phyloP scores from a whole-genome alignment of 2,113 vertebrate genomes.

The Pollimyrus isidori region DNA sequence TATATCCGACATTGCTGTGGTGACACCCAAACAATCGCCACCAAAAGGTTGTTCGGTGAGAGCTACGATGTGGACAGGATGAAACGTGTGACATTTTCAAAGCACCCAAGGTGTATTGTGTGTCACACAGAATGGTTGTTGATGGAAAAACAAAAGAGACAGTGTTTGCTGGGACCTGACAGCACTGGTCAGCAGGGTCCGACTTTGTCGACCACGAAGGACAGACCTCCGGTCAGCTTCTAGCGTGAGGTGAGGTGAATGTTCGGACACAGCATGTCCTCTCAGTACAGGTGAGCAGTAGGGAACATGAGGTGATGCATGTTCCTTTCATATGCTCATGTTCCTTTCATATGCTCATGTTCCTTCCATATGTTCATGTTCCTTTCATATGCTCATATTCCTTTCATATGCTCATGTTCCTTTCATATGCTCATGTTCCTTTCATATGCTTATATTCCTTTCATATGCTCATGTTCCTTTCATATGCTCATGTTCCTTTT shows the following conservation, averaged over 20 bases:
- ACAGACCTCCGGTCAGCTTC: background rate
- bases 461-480: too few relatives aligned
- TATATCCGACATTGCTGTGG: background rate
- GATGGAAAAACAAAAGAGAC: background rate
- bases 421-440: too few relatives aligned
- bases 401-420: too few relatives aligned
- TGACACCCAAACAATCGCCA: background rate
- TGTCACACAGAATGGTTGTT: background rate
- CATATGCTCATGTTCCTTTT: too few relatives aligned
- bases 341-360: too few relatives aligned
- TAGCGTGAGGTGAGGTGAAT: background rate
- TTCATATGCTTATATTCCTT: too few relatives aligned
- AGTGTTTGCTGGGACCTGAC: background rate
- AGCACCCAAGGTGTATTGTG: background rate
- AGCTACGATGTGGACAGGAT: background rate
- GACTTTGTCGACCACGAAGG: background rate
- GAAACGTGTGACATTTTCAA: background rate
- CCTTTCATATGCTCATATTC: too few relatives aligned
- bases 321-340: background rate
- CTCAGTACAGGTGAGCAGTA: background rate
- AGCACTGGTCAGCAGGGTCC: background rate
- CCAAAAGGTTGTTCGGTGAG: background rate
- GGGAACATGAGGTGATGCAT: background rate
- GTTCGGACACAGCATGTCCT: background rate
- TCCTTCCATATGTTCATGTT: too few relatives aligned